Conservation (phyloP, 1,140 invertebrate species). For the Tyrophagus putrescentiae region DNA sequence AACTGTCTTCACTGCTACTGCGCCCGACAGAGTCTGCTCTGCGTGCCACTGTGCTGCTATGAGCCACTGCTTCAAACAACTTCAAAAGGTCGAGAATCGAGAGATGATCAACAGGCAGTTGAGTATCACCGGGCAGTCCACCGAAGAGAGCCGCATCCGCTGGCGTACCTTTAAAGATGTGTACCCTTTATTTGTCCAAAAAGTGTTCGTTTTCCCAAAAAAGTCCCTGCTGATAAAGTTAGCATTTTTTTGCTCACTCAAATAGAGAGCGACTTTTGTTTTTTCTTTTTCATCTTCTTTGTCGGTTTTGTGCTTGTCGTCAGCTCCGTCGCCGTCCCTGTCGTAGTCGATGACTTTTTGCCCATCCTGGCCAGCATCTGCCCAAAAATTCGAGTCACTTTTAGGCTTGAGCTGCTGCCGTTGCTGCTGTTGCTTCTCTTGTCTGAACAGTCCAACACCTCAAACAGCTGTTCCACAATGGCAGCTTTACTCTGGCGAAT, state of each 20-base stretch:
- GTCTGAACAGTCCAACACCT: no score
- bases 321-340: no score
- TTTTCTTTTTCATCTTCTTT: no score
- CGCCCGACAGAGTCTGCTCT: conserved; percentile 30
- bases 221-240: not conserved
- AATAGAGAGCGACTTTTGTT: conserved; percentile 19
- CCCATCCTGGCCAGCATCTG: conserved; percentile 61
- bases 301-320: no score
- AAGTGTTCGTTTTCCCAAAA: not conserved
- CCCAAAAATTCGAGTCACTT: conserved; percentile 61
- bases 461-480: conserved; percentile 44
- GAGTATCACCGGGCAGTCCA: not conserved
- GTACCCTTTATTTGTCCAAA: not conserved
- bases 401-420: conserved; percentile 53
- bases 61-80: conserved; percentile 15
- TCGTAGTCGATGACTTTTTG: conserved; percentile 5
- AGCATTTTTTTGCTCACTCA: conserved; percentile 1
- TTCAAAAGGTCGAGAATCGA: not conserved
- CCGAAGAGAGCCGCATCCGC: conserved; percentile 2
- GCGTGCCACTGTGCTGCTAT: conserved; percentile 32
- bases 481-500: conserved; percentile 43
- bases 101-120: not conserved
- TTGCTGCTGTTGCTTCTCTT: no score
- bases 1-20: conserved; percentile 32
- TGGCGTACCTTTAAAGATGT: conserved; percentile 8